Conservation (phyloP, 2,113 vertebrate genomes). For the Osmerus eperlanus region DNA sequence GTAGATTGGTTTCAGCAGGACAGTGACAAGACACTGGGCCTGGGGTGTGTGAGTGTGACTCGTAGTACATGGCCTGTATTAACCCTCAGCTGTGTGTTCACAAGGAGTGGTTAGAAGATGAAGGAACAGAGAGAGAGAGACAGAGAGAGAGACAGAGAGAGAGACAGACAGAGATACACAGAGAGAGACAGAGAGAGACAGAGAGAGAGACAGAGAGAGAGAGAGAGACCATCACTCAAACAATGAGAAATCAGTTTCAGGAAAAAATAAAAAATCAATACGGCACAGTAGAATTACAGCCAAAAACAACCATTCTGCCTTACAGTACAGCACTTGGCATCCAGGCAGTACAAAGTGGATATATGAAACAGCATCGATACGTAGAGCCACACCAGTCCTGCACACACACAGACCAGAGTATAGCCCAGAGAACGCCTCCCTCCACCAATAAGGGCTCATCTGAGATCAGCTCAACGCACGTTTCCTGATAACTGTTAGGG, state of each 20-base stretch:
- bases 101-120: not conserved
- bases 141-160: not conserved
- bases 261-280: not conserved
- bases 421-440: no score
- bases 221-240: not conserved
- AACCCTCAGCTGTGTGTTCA: no score
- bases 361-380: constrained; percentile 8
- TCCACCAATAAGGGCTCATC: no score
- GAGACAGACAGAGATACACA: not conserved
- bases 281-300: not conserved
- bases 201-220: no score
- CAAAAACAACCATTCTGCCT: not conserved
- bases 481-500: no score
- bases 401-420: no score
- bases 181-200: not conserved
- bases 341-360: constrained; percentile 28
- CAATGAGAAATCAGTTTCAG: no score
- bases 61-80: not conserved
- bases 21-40: not conserved
- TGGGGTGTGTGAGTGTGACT: not conserved
- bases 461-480: no score
- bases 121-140: not conserved
- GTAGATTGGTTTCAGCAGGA: not conserved
- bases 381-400: not conserved
- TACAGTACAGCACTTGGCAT: constrained; percentile 23